Conservation (phyloP, 2,113 vertebrate species). For the Myiozetetes cayanensis region DNA sequence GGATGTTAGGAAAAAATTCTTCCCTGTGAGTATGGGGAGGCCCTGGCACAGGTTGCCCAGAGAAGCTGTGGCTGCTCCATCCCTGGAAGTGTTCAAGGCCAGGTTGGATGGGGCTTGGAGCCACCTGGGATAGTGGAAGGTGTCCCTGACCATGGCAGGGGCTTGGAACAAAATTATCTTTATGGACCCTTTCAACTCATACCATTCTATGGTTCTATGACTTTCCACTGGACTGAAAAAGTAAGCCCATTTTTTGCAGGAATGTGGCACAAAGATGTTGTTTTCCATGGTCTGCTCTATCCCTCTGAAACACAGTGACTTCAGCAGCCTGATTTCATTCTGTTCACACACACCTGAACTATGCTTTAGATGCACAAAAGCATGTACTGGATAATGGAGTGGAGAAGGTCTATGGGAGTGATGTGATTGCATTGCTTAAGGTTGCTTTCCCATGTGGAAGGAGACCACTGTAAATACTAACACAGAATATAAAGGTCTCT, state of each 20-base stretch:
- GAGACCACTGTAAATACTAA: background rate
- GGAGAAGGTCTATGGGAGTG: background rate
- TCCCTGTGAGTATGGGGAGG: fast-evolving
- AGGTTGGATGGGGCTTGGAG: fast-evolving
- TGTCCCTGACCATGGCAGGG: background rate
- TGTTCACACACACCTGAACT: background rate
- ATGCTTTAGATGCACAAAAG: background rate
- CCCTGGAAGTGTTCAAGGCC: background rate
- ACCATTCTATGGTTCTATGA: background rate
- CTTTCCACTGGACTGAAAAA: background rate
- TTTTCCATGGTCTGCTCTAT: background rate
- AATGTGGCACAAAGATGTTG: background rate
- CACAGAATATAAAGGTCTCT: background rate
- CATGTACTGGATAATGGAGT: background rate
- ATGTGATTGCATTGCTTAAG: background rate
- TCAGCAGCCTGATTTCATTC: background rate
- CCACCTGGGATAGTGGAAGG: fast-evolving
- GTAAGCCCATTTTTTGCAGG: background rate
- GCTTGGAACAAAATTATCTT: background rate
- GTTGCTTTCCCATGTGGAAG: background rate
- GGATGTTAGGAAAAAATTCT: background rate
- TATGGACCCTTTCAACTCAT: background rate
- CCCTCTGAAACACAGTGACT: background rate
- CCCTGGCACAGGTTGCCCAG: background rate
- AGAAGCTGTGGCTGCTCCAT: background rate